phyloP scores from a whole-genome alignment of 2,113 vertebrate species.

The Pholis gunnellus region DNA sequence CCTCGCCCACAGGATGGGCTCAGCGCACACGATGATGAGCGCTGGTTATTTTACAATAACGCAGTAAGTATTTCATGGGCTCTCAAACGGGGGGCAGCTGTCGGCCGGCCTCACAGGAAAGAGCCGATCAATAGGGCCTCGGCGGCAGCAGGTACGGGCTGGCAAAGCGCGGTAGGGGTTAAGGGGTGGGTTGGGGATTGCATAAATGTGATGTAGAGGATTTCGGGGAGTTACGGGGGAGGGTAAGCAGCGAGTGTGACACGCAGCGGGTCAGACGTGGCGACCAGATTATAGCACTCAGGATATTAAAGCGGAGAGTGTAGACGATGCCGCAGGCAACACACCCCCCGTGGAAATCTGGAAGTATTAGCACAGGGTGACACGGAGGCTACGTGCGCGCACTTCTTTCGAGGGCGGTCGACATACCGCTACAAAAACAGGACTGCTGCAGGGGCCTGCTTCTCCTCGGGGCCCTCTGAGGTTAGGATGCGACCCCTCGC shows the following conservation, averaged over 20 bases:
- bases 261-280: conserved; percentile 61
- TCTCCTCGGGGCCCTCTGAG: background rate
- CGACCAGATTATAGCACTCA: conserved; percentile 80
- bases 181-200: conserved; percentile 31
- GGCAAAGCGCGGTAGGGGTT: background rate
- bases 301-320: conserved; percentile 74
- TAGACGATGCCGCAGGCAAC: conserved; percentile 54
- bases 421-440: conserved; percentile 27
- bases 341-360: conserved; percentile 58
- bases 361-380: conserved; percentile 51
- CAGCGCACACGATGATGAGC: conserved; percentile 4
- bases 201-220: conserved; percentile 70
- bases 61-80: conserved; percentile 56
- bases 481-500: background rate
- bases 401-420: conserved; percentile 39
- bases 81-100: conserved; percentile 62
- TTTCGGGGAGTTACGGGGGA: conserved; percentile 57
- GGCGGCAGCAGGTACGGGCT: conserved; percentile 20
- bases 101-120: conserved; percentile 64
- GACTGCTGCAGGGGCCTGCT: background rate
- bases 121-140: conserved; percentile 69
- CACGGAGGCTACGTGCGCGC: conserved; percentile 39
- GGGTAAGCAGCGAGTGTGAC: conserved; percentile 60
- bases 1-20: conserved; percentile 33
- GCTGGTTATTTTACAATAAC: conserved; percentile 72